Conservation (phyloP, 1,140 invertebrate species). For the Contarinia nasturtii region DNA sequence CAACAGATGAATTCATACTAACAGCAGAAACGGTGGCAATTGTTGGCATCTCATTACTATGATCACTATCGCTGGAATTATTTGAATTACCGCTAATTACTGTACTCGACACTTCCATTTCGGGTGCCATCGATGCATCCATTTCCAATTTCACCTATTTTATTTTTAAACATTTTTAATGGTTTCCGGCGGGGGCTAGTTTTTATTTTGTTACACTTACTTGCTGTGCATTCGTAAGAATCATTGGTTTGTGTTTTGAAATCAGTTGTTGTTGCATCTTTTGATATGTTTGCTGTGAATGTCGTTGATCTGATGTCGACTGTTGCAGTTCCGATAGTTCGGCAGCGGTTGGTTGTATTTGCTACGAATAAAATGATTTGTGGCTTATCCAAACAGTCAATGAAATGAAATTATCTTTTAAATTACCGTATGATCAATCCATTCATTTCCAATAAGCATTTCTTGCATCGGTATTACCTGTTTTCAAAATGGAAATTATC, state of each 20-base stretch:
- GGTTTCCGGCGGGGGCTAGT: too few species aligned
- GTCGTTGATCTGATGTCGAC: too few species aligned
- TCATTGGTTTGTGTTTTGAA: neutral
- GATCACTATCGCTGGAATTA: constrained; percentile 18
- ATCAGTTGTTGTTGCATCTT: constrained; percentile 4
- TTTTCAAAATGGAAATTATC: neutral
- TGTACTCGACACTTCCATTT: constrained; percentile 23
- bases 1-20: too few species aligned
- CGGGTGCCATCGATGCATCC: constrained; percentile 30
- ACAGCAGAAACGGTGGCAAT: constrained; percentile 21
- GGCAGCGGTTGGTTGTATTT: too few species aligned
- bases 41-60: constrained; percentile 25
- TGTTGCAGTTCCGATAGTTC: too few species aligned
- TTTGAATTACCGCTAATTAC: constrained; percentile 19
- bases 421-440: too few species aligned
- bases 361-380: too few species aligned
- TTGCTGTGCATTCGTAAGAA: neutral
- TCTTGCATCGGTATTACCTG: constrained; percentile 30
- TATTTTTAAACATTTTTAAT: too few species aligned
- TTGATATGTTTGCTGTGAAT: constrained; percentile 4
- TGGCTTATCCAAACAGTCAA: too few species aligned
- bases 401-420: too few species aligned
- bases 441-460: constrained; percentile 13
- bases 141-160: constrained; percentile 27
- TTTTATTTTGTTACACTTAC: neutral